Evolutionary conservation across 53 echinoderm and acorn worm genomes (phyloP).

Genomic region (Stichopus horrens): DNA sequence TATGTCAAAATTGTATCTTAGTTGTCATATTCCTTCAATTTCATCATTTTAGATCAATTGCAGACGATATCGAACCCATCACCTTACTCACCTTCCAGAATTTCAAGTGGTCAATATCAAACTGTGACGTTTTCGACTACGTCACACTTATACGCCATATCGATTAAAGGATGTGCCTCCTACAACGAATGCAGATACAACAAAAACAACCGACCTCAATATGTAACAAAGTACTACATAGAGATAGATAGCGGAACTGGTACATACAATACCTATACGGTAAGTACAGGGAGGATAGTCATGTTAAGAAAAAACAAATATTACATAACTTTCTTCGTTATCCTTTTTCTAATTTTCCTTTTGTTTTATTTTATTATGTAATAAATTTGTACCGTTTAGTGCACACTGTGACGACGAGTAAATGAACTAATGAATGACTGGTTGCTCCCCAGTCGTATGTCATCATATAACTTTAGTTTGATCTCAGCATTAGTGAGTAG

Average conservation of each 20-base stretch:
- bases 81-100: conserved; percentile 3
- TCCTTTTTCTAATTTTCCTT: too few relatives aligned
- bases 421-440: too few relatives aligned
- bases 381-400: too few relatives aligned
- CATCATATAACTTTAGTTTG: too few relatives aligned
- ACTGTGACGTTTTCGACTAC: conserved; percentile 9
- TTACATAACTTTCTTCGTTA: too few relatives aligned
- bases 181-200: conserved; percentile 33
- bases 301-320: too few relatives aligned
- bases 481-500: too few relatives aligned
- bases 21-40: too few relatives aligned
- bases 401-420: too few relatives aligned
- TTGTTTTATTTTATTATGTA: too few relatives aligned
- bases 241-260: background rate
- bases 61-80: background rate
- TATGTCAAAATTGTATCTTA: too few relatives aligned
- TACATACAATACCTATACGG: background rate
- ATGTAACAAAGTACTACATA: background rate
- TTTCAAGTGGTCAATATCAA: conserved; percentile 1
- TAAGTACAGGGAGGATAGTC: background rate
- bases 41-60: background rate
- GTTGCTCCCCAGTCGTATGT: too few relatives aligned
- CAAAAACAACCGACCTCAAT: conserved; percentile 21
- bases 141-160: background rate
- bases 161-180: background rate